Conservation (phyloP, 2,888 invertebrate species). For the Nesidiocoris tenuis region DNA sequence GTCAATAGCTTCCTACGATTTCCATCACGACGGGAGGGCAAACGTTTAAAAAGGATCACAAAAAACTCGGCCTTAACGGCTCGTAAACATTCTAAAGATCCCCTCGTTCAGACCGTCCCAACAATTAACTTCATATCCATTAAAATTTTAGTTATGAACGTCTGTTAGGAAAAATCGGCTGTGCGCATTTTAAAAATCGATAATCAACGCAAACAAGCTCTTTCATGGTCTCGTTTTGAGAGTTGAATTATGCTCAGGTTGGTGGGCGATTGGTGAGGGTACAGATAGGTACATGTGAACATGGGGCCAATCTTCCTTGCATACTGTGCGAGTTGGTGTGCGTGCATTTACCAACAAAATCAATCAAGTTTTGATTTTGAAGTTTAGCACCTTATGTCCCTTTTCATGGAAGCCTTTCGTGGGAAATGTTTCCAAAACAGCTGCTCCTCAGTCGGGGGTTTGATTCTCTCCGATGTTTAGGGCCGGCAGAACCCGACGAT, state of each 20-base stretch:
- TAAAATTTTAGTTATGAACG: not conserved
- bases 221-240: no score
- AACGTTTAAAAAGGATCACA: slow-evolving; percentile 1
- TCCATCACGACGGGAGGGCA: slow-evolving; percentile 2
- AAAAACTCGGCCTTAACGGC: slow-evolving; percentile 27
- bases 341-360: no score
- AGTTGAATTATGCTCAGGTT: no score
- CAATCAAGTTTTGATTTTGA: no score
- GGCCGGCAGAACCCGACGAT: not conserved
- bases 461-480: not conserved
- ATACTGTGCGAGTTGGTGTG: no score
- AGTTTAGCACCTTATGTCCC: no score
- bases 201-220: not conserved
- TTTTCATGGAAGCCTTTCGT: no score
- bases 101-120: slow-evolving; percentile 3
- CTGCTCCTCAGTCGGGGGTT: not conserved
- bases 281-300: no score
- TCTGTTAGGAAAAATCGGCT: not conserved
- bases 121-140: slow-evolving; percentile 26
- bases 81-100: slow-evolving; percentile 18
- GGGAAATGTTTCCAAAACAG: not conserved
- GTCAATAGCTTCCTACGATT: slow-evolving; percentile 5
- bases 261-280: no score
- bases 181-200: slow-evolving; percentile 1
- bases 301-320: no score